phyloP scores from a whole-genome alignment of 1,140 invertebrate genomes.

The Sycophaga agraensis region DNA sequence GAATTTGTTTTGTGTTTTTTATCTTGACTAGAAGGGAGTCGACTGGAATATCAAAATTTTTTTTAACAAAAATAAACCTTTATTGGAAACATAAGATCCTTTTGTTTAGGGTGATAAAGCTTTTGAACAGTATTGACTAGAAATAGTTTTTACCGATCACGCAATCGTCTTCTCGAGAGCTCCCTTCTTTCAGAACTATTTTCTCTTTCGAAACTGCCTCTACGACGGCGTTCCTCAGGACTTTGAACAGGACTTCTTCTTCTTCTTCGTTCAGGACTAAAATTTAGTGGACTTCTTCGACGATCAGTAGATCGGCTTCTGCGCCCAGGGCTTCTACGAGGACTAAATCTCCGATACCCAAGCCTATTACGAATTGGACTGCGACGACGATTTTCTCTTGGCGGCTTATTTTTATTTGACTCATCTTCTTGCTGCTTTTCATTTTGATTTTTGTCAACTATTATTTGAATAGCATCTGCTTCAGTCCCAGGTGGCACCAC shows the following conservation, averaged over 20 bases:
- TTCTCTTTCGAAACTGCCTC: constrained; percentile 41
- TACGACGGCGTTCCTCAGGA: constrained; percentile 36
- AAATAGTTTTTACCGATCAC: constrained; percentile 44
- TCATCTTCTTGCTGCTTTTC: constrained; percentile 33
- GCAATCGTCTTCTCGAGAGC: constrained; percentile 42
- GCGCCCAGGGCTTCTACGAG: constrained; percentile 39
- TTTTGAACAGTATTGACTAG: constrained; percentile 14
- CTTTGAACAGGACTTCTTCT: constrained; percentile 30
- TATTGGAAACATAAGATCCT: too few relatives aligned
- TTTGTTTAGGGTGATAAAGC: constrained; percentile 1
- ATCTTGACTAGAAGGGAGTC: too few relatives aligned
- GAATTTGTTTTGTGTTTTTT: too few relatives aligned
- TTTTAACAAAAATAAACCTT: too few relatives aligned
- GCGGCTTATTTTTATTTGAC: constrained; percentile 26
- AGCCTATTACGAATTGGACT: constrained; percentile 41
- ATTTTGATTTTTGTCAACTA: constrained; percentile 46
- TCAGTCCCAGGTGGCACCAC: constrained; percentile 55
- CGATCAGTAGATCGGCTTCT: constrained; percentile 39
- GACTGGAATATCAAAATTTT: too few relatives aligned
- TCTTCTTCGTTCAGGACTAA: constrained; percentile 38
- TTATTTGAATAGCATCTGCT: constrained; percentile 48
- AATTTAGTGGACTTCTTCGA: constrained; percentile 36
- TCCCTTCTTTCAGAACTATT: constrained; percentile 42
- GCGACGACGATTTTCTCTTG: constrained; percentile 35
- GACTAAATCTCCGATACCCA: constrained; percentile 41